These are phyloP conservation scores for Vireo griseus DNA, from an alignment of 2,797 vertebrate genomes.

Conservation along the genomic window DNA sequence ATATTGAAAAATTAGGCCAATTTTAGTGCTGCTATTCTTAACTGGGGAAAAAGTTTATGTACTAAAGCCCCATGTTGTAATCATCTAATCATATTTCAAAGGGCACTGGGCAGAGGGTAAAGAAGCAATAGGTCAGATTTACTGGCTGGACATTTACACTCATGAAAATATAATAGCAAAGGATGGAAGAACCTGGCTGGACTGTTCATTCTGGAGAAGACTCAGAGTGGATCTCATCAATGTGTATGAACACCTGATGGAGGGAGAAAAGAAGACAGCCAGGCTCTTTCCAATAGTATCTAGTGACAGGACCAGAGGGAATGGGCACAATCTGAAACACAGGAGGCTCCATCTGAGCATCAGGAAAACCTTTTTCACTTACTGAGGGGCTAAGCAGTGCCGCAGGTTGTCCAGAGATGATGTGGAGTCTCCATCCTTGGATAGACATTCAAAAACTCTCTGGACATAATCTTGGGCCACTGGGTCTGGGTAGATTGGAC, in stretches of 20 bases:
- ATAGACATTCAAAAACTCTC: neutral
- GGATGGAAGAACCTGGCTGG: neutral
- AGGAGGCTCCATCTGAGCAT: neutral
- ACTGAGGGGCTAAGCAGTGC: neutral
- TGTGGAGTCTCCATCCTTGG: neutral
- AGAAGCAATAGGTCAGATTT: neutral
- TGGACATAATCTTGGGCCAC: neutral
- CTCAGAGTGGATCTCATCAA: neutral
- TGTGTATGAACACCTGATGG: neutral
- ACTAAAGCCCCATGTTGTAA: neutral
- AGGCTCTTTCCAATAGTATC: neutral
- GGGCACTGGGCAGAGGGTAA: neutral
- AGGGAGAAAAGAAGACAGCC: neutral
- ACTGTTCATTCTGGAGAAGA: neutral
- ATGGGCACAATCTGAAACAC: neutral
- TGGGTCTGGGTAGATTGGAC: neutral
- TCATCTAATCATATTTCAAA: neutral
- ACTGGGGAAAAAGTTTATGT: neutral
- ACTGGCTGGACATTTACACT: neutral
- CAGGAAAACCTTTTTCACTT: neutral
- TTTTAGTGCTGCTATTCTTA: neutral
- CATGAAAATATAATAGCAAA: neutral
- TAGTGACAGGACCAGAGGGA: neutral
- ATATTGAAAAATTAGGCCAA: conserved; percentile 23
- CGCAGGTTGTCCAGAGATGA: neutral